These are phyloP conservation scores for Leptogaster cylindrica DNA, from an alignment of 2,888 invertebrate genomes.

Conservation along the genomic window DNA sequence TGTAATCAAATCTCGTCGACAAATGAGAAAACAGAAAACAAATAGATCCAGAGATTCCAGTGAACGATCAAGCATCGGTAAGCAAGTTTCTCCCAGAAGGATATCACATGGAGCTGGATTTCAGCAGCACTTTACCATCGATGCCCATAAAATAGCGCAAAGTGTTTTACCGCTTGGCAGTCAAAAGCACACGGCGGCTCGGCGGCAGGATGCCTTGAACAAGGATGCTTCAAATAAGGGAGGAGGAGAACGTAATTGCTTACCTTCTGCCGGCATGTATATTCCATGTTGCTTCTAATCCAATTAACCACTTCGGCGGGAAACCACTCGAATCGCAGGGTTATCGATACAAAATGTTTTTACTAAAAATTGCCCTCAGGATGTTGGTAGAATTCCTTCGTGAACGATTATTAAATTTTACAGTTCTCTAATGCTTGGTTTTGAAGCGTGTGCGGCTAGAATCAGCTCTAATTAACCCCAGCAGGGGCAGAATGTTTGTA, in stretches of 20 bases:
- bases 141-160: neutral
- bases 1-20: too few species aligned
- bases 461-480: too few species aligned
- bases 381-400: too few species aligned
- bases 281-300: constrained; percentile 41
- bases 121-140: constrained; percentile 3
- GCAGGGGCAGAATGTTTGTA: too few species aligned
- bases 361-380: too few species aligned
- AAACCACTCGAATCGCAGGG: neutral
- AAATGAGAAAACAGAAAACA: too few species aligned
- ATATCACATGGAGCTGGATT: neutral
- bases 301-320: constrained; percentile 31
- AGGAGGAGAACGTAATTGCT: constrained; percentile 7
- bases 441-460: too few species aligned
- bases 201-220: neutral
- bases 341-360: neutral
- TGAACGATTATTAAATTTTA: neutral
- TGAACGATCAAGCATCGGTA: too few species aligned
- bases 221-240: neutral
- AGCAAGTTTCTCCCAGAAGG: too few species aligned
- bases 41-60: too few species aligned
- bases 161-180: neutral
- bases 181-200: too few species aligned
- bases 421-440: too few species aligned
- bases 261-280: constrained; percentile 24